Base-by-base conservation (phyloP, 2,888 invertebrate genomes). In the Pseudolycoriella hygida region DNA sequence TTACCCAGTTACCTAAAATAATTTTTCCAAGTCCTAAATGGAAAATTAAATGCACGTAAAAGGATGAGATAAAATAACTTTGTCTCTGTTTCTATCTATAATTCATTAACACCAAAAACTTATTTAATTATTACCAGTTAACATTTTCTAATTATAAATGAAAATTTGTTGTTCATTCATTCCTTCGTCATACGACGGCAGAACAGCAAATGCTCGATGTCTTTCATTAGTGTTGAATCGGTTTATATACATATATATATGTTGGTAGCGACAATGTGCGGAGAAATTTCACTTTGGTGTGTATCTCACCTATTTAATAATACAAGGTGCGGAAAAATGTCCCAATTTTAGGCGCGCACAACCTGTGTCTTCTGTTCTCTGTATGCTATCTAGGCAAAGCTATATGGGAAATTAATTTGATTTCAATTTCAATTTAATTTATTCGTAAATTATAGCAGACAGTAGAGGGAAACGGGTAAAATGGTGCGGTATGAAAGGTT, bases 81-180 rank as follows among this genome's bases (percentile, higher is more conserved):
- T 39, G 17, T 17, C 25, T 25, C 25, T 8, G 25, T 25, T 25
- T 17, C 39, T n/a, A n/a, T n/a, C n/a, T 17, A 15, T 11, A 39
- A 39, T 39, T 39, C 39, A 39, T 39, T 39, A 39, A 39, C 39
- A 39, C 39, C 39, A 39, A 39, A 25, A 25, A 39, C 39, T 39
- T 39, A 39, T 39, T 39, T 39, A 14, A 39, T 39, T 39, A 39
- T 39, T 39, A 17, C 39, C 39, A 39, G 39, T 17, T 39, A 39
- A 39, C 39, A 17, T 39, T 39, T 17, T 39, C 39, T 39, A 39
- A 39, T 39, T 39, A 17, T 10, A 39, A 39, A 17, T 17, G 39
- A 39, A 39, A 39, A 39, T 39, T 37, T 39, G 17, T 39, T 39
- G 17, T 14, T 37, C 37, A 15, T 15, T 25, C 25, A 25, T 25